Evolutionary conservation across 2,797 vertebrate species (phyloP).

Genomic region (Acanthopagrus latus): DNA sequence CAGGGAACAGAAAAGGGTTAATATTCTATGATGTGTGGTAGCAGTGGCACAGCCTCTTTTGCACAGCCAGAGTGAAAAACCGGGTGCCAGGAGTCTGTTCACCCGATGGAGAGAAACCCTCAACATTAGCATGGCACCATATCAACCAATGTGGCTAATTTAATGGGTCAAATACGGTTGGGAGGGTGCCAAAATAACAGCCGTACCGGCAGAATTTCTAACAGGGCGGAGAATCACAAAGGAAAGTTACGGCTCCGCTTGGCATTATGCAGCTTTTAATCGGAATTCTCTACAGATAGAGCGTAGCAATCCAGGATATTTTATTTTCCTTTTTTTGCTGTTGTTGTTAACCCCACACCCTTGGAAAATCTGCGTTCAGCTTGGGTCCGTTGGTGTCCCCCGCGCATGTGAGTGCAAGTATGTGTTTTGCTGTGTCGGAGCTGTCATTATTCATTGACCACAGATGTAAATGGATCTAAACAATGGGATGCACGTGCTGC

Average conservation of each 20-base stretch:
- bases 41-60: slow-evolving; percentile 82
- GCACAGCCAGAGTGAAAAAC: slow-evolving; percentile 77
- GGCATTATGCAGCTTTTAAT: slow-evolving; percentile 63
- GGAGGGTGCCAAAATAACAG: slow-evolving; percentile 83
- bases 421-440: slow-evolving; percentile 68
- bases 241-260: slow-evolving; percentile 61
- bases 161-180: slow-evolving; percentile 86
- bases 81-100: slow-evolving; percentile 83
- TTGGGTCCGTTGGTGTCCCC: slow-evolving; percentile 36
- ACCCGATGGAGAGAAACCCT: slow-evolving; percentile 84
- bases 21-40: slow-evolving; percentile 91
- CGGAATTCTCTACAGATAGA: slow-evolving; percentile 57
- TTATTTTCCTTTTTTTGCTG: slow-evolving; percentile 38
- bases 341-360: slow-evolving; percentile 48
- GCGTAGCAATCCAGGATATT: slow-evolving; percentile 24
- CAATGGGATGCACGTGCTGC: slow-evolving; percentile 80
- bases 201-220: slow-evolving; percentile 76
- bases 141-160: slow-evolving; percentile 86
- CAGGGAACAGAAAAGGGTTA: slow-evolving; percentile 90
- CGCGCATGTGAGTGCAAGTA: slow-evolving; percentile 60
- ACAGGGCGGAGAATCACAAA: slow-evolving; percentile 66
- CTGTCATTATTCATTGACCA: slow-evolving; percentile 85
- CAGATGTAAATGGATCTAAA: slow-evolving; percentile 86
- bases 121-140: slow-evolving; percentile 83
- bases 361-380: slow-evolving; percentile 51